Evolutionary conservation across 2,888 invertebrate genomes (phyloP).

Genomic region (Urechis unicinctus): DNA sequence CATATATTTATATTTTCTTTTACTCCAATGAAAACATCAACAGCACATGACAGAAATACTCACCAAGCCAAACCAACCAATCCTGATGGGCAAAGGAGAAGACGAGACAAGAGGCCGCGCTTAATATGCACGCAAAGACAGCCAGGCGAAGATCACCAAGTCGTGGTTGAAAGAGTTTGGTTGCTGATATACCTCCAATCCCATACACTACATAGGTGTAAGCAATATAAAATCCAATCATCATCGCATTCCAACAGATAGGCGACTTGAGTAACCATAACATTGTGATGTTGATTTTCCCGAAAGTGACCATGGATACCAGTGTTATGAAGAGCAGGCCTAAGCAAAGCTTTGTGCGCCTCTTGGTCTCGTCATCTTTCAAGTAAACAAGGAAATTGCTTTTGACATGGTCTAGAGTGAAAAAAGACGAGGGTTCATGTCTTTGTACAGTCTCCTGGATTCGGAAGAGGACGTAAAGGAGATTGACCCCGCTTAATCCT

Average conservation of each 20-base stretch:
- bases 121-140: neutral
- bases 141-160: neutral
- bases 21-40: too few relatives aligned
- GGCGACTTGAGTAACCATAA: neutral
- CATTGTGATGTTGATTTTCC: neutral
- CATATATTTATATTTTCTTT: too few relatives aligned
- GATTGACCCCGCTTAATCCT: neutral
- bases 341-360: neutral
- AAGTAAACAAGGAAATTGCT: neutral
- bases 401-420: neutral
- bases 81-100: neutral
- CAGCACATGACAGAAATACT: too few relatives aligned
- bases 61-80: neutral
- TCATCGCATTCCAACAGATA: neutral
- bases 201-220: neutral
- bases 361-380: neutral
- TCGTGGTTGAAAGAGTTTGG: neutral
- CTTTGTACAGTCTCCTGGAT: neutral
- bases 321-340: neutral
- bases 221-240: neutral
- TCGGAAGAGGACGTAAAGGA: neutral
- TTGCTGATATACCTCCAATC: neutral
- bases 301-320: neutral
- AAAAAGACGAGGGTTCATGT: neutral
- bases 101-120: neutral